Percentiles rank a stretch among this genome's conserved stretches.
These are phyloP conservation scores for Tragopan temminckii DNA, from an alignment of 2,797 vertebrate species.

Conservation along the genomic window DNA sequence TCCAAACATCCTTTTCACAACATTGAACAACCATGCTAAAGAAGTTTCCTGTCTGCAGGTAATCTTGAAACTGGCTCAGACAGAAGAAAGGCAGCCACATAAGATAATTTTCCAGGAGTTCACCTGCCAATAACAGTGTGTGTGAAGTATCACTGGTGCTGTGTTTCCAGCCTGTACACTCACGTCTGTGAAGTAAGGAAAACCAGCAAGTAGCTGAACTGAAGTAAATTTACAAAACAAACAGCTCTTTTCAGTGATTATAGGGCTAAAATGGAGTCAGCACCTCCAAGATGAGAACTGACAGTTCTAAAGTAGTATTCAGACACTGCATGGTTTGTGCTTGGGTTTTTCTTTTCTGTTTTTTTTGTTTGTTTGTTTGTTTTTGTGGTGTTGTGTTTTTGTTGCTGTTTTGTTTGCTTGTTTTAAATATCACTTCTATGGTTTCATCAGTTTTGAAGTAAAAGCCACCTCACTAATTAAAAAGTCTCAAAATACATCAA, in stretches of 20 bases:
- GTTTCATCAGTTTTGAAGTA: neutral
- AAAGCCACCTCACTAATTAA: neutral
- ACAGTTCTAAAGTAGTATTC: neutral
- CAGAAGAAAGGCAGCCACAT: neutral
- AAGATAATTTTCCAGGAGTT: neutral
- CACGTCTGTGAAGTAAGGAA: constrained; percentile 27
- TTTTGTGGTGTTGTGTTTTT: too few species aligned
- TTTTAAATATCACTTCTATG: neutral
- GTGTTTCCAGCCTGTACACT: neutral
- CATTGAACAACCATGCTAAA: neutral
- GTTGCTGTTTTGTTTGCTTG: neutral
- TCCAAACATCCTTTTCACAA: neutral
- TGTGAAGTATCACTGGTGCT: neutral
- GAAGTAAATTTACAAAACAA: constrained; percentile 68
- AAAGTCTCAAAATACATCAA: neutral
- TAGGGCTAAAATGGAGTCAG: neutral
- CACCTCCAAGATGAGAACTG: neutral
- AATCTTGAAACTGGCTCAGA: neutral
- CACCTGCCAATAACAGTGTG: neutral
- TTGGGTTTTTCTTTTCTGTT: too few species aligned
- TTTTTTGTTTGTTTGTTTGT: too few species aligned
- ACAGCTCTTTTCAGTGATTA: constrained; percentile 28
- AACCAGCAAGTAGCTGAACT: constrained; percentile 56
- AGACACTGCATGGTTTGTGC: neutral
- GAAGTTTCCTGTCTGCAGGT: neutral